Base-by-base conservation (phyloP, 2,113 vertebrate species). In the Sylvilagus bachmani region DNA sequence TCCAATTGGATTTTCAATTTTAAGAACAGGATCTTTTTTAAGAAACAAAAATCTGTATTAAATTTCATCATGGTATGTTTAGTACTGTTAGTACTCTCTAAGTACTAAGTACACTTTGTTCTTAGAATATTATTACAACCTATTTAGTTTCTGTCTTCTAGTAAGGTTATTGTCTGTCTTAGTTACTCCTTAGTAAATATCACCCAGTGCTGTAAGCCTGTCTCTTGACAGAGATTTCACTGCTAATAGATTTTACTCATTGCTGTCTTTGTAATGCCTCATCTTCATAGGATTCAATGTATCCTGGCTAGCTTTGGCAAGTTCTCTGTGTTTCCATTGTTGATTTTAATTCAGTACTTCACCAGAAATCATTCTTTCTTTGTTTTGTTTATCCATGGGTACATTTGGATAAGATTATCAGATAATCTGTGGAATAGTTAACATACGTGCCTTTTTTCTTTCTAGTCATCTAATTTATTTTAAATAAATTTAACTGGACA, bases 311-410 rank as follows among this genome's bases (percentile, higher is more conserved):
- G 4, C 62, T 70, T 1, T 92, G 86, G 62, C 3, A 62, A 66
- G 49, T 66, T 49, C 29, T 90, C 13, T 7, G 58, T 67, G 71
- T 86, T 73, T 73, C 64, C 13, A 29, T 44, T 73, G 24, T 1
- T 86, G 53, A 61, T 64, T 94, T 79, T 92, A 78, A 33, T 71
- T 10, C 78, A 27, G 8, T 53, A 22, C n/a, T 11, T 19, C 51
- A 67, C n/a, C 67, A 86, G 11, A 92, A 78, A 73, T 70, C 21
- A 53, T 83, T 85, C 33, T 91, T 81, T 49, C 49, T 80, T 27
- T 67, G 22, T 86, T 89, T 86, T 82, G 16, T 73, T 86, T 75
- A 77, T 64, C 36, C n/a, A 61, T 66, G 70, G 27, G 17, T 75
- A 44, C 16, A 66, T 85, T 74, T 82, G 75, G 44, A 90, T 86